These are phyloP conservation scores for Lordiphosa stackelbergi DNA, from an alignment of 1,140 invertebrate species.

Conservation along the genomic window DNA sequence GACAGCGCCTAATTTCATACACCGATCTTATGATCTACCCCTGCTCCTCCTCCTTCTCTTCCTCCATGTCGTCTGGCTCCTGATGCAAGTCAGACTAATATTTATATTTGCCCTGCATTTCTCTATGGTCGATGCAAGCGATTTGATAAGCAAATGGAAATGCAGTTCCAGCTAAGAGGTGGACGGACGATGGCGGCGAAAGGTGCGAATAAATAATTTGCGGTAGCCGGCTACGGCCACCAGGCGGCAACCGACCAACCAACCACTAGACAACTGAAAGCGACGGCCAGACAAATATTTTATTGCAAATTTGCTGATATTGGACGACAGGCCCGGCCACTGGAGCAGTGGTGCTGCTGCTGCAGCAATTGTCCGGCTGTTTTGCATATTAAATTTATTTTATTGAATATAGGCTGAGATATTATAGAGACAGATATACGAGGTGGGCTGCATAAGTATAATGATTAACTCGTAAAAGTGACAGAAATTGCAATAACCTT, in stretches of 20 bases:
- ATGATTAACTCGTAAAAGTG: not conserved
- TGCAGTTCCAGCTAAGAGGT: slow-evolving; percentile 28
- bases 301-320: slow-evolving; percentile 74
- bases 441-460: slow-evolving; percentile 26
- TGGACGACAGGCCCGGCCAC: slow-evolving; percentile 61
- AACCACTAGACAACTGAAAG: slow-evolving; percentile 28
- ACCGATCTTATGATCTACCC: slow-evolving; percentile 29
- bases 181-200: slow-evolving; percentile 46
- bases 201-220: slow-evolving; percentile 74
- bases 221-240: slow-evolving; percentile 46
- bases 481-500: too few relatives aligned
- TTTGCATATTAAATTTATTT: slow-evolving; percentile 76
- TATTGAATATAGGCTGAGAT: slow-evolving; percentile 62
- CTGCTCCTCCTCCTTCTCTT: not conserved
- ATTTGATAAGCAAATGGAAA: slow-evolving; percentile 70
- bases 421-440: slow-evolving; percentile 49
- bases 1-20: slow-evolving; percentile 59
- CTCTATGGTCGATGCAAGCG: slow-evolving; percentile 55
- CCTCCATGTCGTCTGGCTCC: slow-evolving; percentile 8
- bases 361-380: slow-evolving; percentile 46
- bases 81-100: slow-evolving; percentile 44
- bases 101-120: slow-evolving; percentile 74
- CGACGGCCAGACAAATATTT: slow-evolving; percentile 69
- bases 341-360: slow-evolving; percentile 42
- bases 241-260: slow-evolving; percentile 24